Evolutionary conservation across 2,888 invertebrate genomes (phyloP).

Genomic region (Craniophora ligustri): DNA sequence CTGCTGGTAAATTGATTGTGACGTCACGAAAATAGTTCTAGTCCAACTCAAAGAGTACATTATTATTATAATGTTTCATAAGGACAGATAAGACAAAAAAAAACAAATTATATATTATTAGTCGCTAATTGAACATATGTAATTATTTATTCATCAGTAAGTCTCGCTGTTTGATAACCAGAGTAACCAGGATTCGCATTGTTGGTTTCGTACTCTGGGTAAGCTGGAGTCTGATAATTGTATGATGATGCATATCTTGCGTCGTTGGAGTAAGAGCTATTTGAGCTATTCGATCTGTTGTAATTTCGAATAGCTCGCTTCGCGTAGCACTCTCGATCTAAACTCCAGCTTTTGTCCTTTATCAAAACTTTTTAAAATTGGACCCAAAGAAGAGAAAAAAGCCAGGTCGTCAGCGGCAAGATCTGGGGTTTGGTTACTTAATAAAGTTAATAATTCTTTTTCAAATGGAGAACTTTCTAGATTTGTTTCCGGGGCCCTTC

Average conservation of each 20-base stretch:
- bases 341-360: constrained; percentile 50
- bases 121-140: no score
- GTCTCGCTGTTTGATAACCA: constrained; percentile 31
- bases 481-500: constrained; percentile 10
- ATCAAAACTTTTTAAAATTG: constrained; percentile 47
- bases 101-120: constrained; percentile 1
- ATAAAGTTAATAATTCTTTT: constrained; percentile 44
- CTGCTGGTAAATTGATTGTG: no score
- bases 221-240: constrained; percentile 36
- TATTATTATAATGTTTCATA: not conserved
- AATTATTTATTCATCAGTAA: constrained; percentile 18
- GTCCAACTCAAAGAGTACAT: not conserved
- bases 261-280: constrained; percentile 23
- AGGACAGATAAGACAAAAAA: not conserved
- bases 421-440: constrained; percentile 50
- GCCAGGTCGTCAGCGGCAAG: constrained; percentile 44
- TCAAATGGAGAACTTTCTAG: constrained; percentile 28
- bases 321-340: constrained; percentile 49
- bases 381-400: constrained; percentile 51
- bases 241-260: constrained; percentile 30
- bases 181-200: constrained; percentile 23
- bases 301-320: constrained; percentile 32
- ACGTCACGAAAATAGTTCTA: no score
- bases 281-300: constrained; percentile 43
- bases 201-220: constrained; percentile 18